phyloP scores from a whole-genome alignment of 2,113 vertebrate species.

The Alosa alosa region DNA sequence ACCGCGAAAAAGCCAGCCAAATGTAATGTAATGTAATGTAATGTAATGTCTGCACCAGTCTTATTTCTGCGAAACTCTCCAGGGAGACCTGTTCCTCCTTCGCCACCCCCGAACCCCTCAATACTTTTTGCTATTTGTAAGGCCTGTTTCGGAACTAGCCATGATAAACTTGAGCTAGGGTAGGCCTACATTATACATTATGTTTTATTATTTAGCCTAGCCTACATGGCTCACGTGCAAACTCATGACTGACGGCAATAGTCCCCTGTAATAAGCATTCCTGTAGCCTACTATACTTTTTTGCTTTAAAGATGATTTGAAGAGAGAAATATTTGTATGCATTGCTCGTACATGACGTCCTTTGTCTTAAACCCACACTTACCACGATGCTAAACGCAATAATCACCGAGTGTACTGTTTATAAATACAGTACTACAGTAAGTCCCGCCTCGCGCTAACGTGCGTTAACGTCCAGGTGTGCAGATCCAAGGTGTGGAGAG shows the following conservation, averaged over 20 bases:
- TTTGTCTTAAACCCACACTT: conserved; percentile 2
- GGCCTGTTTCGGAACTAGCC: too few species aligned
- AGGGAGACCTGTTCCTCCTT: too few species aligned
- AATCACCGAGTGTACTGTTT: not conserved
- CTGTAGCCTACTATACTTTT: not conserved
- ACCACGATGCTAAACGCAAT: not conserved
- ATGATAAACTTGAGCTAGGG: too few species aligned
- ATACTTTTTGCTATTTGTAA: too few species aligned
- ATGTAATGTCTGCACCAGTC: too few species aligned
- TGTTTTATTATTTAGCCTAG: too few species aligned
- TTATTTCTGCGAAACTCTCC: too few species aligned
- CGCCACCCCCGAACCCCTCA: too few species aligned
- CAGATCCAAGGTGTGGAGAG: not conserved
- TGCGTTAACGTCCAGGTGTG: conserved; percentile 19
- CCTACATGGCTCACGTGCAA: too few species aligned
- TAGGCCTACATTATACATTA: too few species aligned
- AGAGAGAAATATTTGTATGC: not conserved
- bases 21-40: too few species aligned
- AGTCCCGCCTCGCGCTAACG: conserved; percentile 14
- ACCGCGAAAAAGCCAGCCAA: too few species aligned
- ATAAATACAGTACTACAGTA: conserved; percentile 18
- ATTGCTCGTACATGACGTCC: not conserved
- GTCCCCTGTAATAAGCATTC: not conserved
- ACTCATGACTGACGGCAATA: not conserved
- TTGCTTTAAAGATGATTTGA: not conserved